These are phyloP conservation scores for Spilarctia lutea DNA, from an alignment of 2,888 invertebrate species.

Conservation along the genomic window DNA sequence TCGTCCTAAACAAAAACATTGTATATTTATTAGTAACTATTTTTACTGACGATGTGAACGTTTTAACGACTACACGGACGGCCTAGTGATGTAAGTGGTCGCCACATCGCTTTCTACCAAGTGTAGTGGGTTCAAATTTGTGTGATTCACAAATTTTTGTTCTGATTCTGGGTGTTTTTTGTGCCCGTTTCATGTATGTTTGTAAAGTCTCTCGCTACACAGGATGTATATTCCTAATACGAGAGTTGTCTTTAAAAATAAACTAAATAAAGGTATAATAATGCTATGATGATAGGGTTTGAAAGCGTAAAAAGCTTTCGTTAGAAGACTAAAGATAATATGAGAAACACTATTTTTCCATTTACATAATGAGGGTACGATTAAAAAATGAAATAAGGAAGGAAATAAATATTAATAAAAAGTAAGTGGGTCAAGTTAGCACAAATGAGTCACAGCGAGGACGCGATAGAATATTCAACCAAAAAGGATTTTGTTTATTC, in stretches of 20 bases:
- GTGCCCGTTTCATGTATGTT: no score
- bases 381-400: conserved; percentile 19
- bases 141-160: no score
- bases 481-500: conserved; percentile 62
- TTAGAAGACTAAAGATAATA: not conserved
- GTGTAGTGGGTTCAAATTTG: no score
- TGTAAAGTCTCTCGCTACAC: no score
- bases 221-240: no score
- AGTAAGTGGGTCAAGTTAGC: conserved; percentile 56
- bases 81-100: no score
- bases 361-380: not conserved
- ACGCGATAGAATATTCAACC: conserved; percentile 49
- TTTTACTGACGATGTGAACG: not conserved
- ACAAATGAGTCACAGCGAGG: conserved; percentile 45
- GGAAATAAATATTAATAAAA: conserved; percentile 26
- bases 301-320: not conserved
- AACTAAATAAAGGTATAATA: no score
- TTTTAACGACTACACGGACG: not conserved
- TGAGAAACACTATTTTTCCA: not conserved
- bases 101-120: no score
- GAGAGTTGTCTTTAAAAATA: no score
- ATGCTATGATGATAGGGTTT: not conserved
- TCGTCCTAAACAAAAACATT: not conserved
- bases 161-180: no score
- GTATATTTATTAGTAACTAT: not conserved